Evolutionary conservation across 2,797 vertebrate genomes (phyloP).

Genomic region (Nyctibius grandis): DNA sequence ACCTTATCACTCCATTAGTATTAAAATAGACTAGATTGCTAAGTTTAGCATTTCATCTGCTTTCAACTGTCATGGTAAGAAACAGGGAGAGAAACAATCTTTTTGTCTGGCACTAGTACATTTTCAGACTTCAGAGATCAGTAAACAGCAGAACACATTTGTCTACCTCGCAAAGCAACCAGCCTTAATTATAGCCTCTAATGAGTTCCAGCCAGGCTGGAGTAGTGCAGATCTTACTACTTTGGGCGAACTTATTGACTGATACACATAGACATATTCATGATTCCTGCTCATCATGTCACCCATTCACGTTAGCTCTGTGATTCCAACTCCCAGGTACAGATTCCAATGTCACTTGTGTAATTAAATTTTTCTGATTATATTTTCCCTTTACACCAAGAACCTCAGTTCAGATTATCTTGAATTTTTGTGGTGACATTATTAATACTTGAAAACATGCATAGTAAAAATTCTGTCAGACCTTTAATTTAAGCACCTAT

Average conservation of each 20-base stretch:
- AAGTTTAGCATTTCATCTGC: not conserved
- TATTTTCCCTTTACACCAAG: not conserved
- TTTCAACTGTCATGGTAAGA: not conserved
- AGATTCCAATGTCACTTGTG: not conserved
- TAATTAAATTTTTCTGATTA: not conserved
- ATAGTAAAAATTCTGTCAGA: slow-evolving; percentile 7
- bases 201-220: not conserved
- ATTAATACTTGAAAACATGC: slow-evolving; percentile 1
- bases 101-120: not conserved
- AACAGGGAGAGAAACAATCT: not conserved
- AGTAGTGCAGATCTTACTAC: not conserved
- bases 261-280: accelerated
- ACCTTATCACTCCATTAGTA: not conserved
- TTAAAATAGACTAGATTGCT: not conserved
- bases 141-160: slow-evolving; percentile 7
- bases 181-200: not conserved
- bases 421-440: not conserved
- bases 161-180: not conserved
- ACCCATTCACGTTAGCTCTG: not conserved
- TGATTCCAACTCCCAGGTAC: not conserved
- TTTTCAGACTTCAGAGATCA: not conserved
- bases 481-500: slow-evolving; percentile 13
- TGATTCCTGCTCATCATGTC: not conserved
- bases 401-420: not conserved
- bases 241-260: not conserved